These are phyloP conservation scores for Setipinna tenuifilis DNA, from an alignment of 2,797 vertebrate genomes.

Conservation along the genomic window DNA sequence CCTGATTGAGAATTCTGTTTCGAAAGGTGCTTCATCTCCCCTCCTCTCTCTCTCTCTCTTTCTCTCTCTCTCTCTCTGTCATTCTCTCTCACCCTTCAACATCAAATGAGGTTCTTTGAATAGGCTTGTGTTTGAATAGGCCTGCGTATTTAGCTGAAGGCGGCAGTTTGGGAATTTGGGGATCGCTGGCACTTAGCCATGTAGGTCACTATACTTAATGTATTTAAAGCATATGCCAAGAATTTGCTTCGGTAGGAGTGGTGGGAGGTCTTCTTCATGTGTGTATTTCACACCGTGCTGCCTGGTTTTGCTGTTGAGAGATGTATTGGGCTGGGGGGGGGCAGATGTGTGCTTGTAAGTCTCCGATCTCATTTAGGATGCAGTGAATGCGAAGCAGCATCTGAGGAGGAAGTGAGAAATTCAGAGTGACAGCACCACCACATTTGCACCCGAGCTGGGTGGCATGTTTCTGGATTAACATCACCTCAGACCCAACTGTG, in stretches of 20 bases:
- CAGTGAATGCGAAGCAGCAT: slow-evolving; percentile 65
- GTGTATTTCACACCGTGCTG: slow-evolving; percentile 63
- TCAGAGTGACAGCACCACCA: slow-evolving; percentile 70
- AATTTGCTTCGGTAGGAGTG: slow-evolving; percentile 68
- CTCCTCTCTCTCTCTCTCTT: too few species aligned
- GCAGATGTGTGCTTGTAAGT: slow-evolving; percentile 50
- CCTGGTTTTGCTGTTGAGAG: slow-evolving; percentile 38
- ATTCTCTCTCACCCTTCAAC: slow-evolving; percentile 56
- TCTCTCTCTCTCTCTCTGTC: neutral
- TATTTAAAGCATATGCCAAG: slow-evolving; percentile 65
- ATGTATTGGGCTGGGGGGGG: slow-evolving; percentile 55
- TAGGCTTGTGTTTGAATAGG: slow-evolving; percentile 48
- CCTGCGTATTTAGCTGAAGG: slow-evolving; percentile 59
- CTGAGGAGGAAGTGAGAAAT: slow-evolving; percentile 74
- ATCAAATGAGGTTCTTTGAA: slow-evolving; percentile 63
- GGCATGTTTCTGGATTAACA: slow-evolving; percentile 70
- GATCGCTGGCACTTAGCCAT: slow-evolving; percentile 63
- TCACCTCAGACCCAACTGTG: slow-evolving; percentile 70
- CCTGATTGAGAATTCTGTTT: slow-evolving; percentile 62
- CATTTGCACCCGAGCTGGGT: slow-evolving; percentile 64
- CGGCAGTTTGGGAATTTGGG: slow-evolving; percentile 50
- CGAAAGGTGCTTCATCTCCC: slow-evolving; percentile 18
- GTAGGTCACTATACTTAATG: slow-evolving; percentile 71
- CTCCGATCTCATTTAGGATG: slow-evolving; percentile 72
- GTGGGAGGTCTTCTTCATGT: slow-evolving; percentile 61